Evolutionary conservation across 2,113 vertebrate species (phyloP), one percentile per base, ranked within the genome.

Genomic region (Suncus etruscus): DNA sequence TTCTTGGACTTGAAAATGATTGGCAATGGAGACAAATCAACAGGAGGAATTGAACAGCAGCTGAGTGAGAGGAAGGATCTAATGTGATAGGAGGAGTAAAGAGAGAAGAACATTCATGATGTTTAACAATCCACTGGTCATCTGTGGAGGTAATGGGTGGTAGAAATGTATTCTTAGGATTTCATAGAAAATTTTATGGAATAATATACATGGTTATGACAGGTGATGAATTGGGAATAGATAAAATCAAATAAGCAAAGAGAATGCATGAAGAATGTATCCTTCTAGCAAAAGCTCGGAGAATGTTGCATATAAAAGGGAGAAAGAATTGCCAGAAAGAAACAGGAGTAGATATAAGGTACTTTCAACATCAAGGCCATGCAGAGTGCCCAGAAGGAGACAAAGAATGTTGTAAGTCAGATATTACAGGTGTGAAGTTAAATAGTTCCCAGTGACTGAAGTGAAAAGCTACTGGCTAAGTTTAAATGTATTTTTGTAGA

Each of bases 1-100:
- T 4, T 69, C 73, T 32, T 58, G 39, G 50, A 29, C 61, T 76
- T 92, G 27, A 16, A 87, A 90, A 86, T 78, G 74, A 87, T 75
- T 65, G 2, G 10, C 24, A 25, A 66, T 27, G 3, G 11, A 84
- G 11, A 32, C 79, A 79, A 29, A 65, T 63, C 32, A 76, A 4
- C 14, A 80, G 54, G 61, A 47, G 12, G 11, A 15, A 0, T 74
- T 9, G 22, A 74, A 63, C 12, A 47, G 3, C 1, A 2, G 20
- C 24, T 45, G 69, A 54, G 7, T 29, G 22, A n/a, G 20, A 66
- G 29, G 22, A 77, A 79, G 18, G 75, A 61, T 63, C 48, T 22
- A 32, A 14, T 48, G 20, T 61, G 32, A 16, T 32, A n/a, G 48
- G 58, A 78, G 16, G 31, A 58, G 47, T 29, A 54, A 39, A 39